Percentiles rank a stretch among this genome's conserved stretches.
phyloP scores from a whole-genome alignment of 2,797 vertebrate genomes.

The Acanthiza pusilla region DNA sequence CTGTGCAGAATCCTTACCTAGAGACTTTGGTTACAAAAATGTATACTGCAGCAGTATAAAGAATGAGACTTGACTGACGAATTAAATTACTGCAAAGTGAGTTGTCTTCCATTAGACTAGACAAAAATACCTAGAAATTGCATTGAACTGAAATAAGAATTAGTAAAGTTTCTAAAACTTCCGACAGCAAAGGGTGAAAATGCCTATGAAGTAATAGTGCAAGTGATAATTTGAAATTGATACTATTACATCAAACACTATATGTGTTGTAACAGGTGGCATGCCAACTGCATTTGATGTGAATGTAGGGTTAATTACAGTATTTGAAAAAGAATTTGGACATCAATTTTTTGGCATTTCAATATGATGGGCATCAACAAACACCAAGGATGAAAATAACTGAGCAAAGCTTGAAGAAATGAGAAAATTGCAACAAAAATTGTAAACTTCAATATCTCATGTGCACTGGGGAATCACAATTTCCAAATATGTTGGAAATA shows the following conservation, averaged over 20 bases:
- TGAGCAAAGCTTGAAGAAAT: slow-evolving; percentile 1
- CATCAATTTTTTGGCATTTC: neutral
- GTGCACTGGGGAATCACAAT: neutral
- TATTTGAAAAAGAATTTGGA: slow-evolving; percentile 31
- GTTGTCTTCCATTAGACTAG: neutral
- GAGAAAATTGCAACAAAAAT: neutral
- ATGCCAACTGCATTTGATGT: neutral
- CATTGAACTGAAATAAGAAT: neutral
- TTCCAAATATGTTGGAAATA: neutral
- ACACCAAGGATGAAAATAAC: neutral
- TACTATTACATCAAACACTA: neutral
- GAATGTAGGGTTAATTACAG: neutral
- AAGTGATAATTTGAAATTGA: neutral
- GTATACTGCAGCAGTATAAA: neutral
- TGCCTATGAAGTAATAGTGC: neutral
- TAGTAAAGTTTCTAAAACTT: neutral
- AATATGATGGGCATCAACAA: neutral
- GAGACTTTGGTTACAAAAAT: neutral
- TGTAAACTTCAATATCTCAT: neutral
- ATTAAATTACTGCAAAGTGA: neutral
- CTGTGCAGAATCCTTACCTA: neutral
- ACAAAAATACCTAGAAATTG: neutral
- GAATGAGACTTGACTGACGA: neutral
- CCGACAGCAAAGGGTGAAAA: neutral
- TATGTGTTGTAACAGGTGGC: neutral